phyloP scores from a whole-genome alignment of 2,797 vertebrate species.

The Malurus splendens region DNA sequence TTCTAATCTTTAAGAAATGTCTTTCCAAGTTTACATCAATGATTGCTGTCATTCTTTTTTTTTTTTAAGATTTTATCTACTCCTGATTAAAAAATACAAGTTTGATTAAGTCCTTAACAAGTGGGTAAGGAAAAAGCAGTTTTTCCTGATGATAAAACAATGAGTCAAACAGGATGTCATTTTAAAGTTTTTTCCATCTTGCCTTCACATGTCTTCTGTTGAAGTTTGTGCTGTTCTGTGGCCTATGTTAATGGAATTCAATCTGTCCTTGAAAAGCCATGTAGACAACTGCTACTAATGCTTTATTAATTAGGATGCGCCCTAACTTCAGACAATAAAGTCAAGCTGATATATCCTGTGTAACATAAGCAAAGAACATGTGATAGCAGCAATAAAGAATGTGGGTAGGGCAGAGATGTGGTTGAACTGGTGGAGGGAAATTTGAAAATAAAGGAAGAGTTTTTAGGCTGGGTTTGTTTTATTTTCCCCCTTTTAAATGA shows the following conservation, averaged over 20 bases:
- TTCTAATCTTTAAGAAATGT: background rate
- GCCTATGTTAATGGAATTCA: background rate
- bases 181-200: background rate
- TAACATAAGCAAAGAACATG: background rate
- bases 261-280: background rate
- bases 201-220: fast-evolving
- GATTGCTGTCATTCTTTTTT: background rate
- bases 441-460: background rate
- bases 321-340: fast-evolving
- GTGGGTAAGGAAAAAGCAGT: background rate
- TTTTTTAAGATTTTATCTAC: background rate
- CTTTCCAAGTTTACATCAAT: background rate
- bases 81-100: background rate
- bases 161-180: background rate
- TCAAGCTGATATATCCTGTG: background rate
- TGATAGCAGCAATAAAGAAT: background rate
- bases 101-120: background rate
- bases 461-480: background rate
- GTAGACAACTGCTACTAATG: background rate
- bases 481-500: background rate
- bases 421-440: background rate
- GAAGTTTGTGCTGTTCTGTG: background rate
- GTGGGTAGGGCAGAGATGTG: background rate
- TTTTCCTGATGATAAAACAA: background rate
- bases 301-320: background rate